phyloP scores from a whole-genome alignment of 2,888 invertebrate genomes.

The Platycnemis pennipes region DNA sequence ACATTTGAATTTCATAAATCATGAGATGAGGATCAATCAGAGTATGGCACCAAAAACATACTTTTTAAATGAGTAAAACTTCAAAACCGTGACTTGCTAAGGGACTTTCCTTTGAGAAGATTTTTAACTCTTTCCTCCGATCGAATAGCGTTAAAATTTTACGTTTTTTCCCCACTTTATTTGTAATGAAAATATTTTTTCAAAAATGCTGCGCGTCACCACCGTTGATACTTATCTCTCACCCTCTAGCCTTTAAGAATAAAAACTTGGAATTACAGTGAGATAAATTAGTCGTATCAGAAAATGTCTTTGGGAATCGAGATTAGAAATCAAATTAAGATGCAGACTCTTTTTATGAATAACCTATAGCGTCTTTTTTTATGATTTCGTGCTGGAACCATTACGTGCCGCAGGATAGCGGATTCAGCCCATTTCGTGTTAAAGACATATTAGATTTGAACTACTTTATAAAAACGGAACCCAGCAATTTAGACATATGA shows the following conservation, averaged over 20 bases:
- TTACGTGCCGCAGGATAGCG: neutral
- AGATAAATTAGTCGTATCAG: neutral
- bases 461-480: neutral
- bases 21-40: no score
- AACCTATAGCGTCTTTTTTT: neutral
- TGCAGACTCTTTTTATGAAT: neutral
- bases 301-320: neutral
- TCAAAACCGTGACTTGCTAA: no score
- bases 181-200: neutral
- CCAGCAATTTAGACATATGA: neutral
- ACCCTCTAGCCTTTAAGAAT: neutral
- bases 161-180: neutral
- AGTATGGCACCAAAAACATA: no score
- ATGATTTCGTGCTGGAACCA: neutral
- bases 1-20: neutral
- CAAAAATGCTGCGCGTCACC: neutral
- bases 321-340: constrained; percentile 1
- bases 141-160: neutral
- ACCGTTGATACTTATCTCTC: neutral
- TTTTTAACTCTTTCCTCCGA: neutral
- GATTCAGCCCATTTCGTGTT: neutral
- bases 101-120: neutral
- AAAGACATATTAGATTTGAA: neutral
- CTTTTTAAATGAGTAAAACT: no score
- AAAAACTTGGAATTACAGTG: neutral